Base-by-base conservation (phyloP, 2,888 invertebrate genomes). In the Drosophila suboccidentalis region DNA sequence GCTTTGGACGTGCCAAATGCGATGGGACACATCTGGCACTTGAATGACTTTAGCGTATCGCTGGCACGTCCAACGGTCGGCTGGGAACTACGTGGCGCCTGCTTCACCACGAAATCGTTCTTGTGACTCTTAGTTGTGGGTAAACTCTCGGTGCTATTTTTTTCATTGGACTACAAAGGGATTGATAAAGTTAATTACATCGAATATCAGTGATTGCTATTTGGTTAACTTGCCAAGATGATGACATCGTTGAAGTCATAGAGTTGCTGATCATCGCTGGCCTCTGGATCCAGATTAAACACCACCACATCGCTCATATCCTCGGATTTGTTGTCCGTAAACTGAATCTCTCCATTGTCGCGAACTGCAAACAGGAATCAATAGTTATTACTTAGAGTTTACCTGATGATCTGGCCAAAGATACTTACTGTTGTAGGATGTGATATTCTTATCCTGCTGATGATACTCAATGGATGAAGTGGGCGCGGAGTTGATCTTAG, bases 21-120 rank as follows among this genome's bases (percentile, higher is more conserved):
- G 86, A 94, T 94, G 0, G 95, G 94, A 82, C 95, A 95, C 60
- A 94, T 93, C 2, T 94, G 93, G 72, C 95, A 95, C 77, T 94
- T 94, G 82, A 95, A 95, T 11, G 95, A 93, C 71, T 94, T 94
- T 10, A 94, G 67, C 3, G 91, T 89, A 47, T 91, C 90, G 4
- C 85, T 90, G 13, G 47, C 57, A 1, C 90, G 83, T 19, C 80
- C 75, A 4, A 63, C 60, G 22, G 10, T 63, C 5, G 51, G 60
- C 34, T 70, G 66, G 0, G 43, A 4, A 22, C 8, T 76, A 2
- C 55, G 63, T 1, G 71, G 59, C 1, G 54, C 10, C 34, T 61
- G 60, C 39, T 73, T 83, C 1, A 66, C 63, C 2, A 67, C 69
- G 46, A 65, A 77, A 17, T 78, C 66, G 3, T 38, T 64, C 36